Evolutionary conservation across 2,797 vertebrate genomes (phyloP).

Genomic region (Bryconaethiops microstoma): DNA sequence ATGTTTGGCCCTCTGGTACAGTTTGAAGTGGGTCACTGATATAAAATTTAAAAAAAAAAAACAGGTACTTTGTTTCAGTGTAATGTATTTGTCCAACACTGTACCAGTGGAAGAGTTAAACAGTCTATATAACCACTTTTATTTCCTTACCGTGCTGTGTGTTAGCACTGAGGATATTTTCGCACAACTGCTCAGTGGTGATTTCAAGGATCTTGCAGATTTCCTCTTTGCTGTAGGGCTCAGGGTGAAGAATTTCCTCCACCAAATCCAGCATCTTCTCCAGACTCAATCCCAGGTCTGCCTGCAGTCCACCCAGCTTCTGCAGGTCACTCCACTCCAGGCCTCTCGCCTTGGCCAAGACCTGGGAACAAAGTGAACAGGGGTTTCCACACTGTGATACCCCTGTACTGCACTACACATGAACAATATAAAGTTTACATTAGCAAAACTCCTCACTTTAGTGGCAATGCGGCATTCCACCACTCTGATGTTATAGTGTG

Average conservation of each 20-base stretch:
- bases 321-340: constrained; percentile 79
- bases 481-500: constrained; percentile 95
- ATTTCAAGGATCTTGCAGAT: constrained; percentile 86
- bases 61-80: not conserved
- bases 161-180: constrained; percentile 84
- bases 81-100: not conserved
- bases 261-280: constrained; percentile 88
- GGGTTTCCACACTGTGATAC: not conserved
- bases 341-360: constrained; percentile 83
- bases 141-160: constrained; percentile 85
- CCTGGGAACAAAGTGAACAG: constrained; percentile 67
- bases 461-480: constrained; percentile 94
- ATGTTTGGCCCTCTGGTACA: constrained; percentile 91
- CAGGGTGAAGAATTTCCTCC: constrained; percentile 85
- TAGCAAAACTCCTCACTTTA: constrained; percentile 79
- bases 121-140: not conserved
- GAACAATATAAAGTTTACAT: not conserved
- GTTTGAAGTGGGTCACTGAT: constrained; percentile 84
- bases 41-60: not conserved
- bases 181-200: constrained; percentile 80
- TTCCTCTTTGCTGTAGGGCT: constrained; percentile 89
- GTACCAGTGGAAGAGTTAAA: not conserved
- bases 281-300: constrained; percentile 78
- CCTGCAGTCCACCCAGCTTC: constrained; percentile 87
- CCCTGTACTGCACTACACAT: not conserved